These are phyloP conservation scores for Rhopalosiphum nymphaeae DNA, from an alignment of 2,888 invertebrate genomes.

Conservation along the genomic window DNA sequence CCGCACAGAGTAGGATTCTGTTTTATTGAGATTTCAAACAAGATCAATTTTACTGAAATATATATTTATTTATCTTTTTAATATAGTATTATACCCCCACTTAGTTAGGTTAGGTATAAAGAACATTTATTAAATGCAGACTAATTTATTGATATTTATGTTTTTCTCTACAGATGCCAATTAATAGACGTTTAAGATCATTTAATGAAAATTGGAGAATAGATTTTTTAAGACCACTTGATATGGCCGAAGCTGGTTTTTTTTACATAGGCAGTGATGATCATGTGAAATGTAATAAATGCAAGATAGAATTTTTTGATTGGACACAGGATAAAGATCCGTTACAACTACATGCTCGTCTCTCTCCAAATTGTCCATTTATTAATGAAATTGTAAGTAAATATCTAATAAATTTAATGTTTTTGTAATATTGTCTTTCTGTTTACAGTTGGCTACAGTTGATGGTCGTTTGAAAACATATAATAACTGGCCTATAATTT, in stretches of 20 bases:
- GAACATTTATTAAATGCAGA: no score
- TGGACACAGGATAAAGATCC: not conserved
- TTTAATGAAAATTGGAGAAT: no score
- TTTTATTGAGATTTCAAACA: no score
- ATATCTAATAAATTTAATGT: not conserved
- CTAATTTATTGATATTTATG: no score
- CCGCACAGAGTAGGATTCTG: no score
- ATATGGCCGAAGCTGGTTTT: not conserved
- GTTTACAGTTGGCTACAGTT: not conserved
- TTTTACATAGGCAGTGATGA: not conserved
- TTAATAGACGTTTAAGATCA: no score
- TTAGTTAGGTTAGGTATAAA: no score
- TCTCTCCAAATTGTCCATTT: not conserved
- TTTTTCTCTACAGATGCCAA: no score
- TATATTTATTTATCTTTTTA: no score
- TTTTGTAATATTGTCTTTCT: not conserved
- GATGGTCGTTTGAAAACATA: not conserved
- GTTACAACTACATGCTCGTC: not conserved
- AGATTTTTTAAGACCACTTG: not conserved
- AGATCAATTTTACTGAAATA: no score
- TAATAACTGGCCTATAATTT: not conserved
- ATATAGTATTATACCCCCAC: no score
- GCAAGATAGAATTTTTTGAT: accelerated
- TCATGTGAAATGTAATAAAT: not conserved
- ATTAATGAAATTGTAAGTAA: not conserved